Evolutionary conservation across 2,797 vertebrate species (phyloP).

Genomic region (Huso huso): DNA sequence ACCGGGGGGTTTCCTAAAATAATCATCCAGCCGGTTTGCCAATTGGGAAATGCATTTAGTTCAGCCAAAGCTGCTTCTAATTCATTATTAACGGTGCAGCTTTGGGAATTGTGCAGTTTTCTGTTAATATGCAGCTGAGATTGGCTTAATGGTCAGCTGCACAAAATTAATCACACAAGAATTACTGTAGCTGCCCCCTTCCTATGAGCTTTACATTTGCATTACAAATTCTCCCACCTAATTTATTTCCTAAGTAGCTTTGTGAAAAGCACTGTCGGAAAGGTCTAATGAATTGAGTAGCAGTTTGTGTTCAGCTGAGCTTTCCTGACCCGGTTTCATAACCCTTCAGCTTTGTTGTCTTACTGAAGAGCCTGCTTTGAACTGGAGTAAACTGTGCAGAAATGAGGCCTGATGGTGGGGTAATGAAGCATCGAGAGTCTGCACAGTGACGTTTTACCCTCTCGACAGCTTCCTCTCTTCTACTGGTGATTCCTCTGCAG

Average conservation of each 20-base stretch:
- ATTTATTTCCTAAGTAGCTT: background rate
- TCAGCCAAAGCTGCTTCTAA: too few species aligned
- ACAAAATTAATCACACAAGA: too few species aligned
- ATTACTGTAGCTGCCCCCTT: too few species aligned
- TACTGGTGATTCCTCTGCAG: background rate
- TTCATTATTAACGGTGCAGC: too few species aligned
- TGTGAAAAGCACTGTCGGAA: background rate
- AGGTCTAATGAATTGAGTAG: constrained; percentile 1
- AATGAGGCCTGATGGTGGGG: background rate
- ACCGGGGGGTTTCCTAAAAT: too few species aligned
- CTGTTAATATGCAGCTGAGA: too few species aligned
- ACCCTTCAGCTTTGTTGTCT: constrained; percentile 1
- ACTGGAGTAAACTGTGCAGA: background rate
- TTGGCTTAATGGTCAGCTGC: too few species aligned
- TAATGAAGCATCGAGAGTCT: background rate
- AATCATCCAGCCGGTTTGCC: too few species aligned
- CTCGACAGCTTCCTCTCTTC: background rate
- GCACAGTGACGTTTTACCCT: background rate
- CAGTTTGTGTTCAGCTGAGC: background rate
- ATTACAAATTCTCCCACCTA: background rate
- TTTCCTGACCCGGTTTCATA: background rate
- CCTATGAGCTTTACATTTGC: too few species aligned
- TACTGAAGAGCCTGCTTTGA: background rate
- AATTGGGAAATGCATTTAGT: too few species aligned
- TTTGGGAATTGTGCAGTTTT: too few species aligned